Conservation (phyloP, 1,140 invertebrate species). For the Nymphalis io region DNA sequence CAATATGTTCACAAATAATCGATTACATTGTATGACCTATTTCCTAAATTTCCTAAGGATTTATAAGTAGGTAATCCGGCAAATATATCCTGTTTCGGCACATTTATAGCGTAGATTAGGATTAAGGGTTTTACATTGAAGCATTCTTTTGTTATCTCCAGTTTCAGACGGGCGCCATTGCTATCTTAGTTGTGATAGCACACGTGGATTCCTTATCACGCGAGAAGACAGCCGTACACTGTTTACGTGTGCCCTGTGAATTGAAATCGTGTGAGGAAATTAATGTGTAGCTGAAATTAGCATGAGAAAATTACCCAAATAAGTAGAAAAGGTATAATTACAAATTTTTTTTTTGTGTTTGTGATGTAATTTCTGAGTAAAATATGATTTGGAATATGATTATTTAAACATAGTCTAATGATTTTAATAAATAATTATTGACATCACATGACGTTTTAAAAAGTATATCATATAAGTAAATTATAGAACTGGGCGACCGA, state of each 20-base stretch:
- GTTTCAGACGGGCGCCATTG: slow-evolving; percentile 36
- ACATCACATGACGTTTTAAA: no score
- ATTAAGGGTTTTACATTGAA: slow-evolving; percentile 27
- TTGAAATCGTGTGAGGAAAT: background rate
- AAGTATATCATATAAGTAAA: no score
- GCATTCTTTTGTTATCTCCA: slow-evolving; percentile 32
- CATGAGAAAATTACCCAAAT: background rate
- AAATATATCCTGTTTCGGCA: slow-evolving; percentile 17
- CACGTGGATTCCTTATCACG: slow-evolving; percentile 34
- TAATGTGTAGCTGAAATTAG: background rate
- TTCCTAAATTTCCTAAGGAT: background rate
- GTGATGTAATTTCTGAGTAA: no score
- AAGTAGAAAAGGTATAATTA: background rate
- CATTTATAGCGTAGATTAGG: slow-evolving; percentile 25
- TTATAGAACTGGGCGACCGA: no score
- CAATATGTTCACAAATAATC: background rate
- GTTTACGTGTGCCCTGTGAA: slow-evolving; percentile 8
- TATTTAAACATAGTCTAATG: no score
- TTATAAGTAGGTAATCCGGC: background rate
- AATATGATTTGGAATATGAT: no score
- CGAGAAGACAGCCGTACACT: slow-evolving; percentile 14
- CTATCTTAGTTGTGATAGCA: slow-evolving; percentile 35
- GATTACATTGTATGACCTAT: background rate
- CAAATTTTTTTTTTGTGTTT: no score
- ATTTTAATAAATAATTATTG: no score